Evolutionary conservation across 2,113 vertebrate genomes (phyloP).

Genomic region (Apus apus): DNA sequence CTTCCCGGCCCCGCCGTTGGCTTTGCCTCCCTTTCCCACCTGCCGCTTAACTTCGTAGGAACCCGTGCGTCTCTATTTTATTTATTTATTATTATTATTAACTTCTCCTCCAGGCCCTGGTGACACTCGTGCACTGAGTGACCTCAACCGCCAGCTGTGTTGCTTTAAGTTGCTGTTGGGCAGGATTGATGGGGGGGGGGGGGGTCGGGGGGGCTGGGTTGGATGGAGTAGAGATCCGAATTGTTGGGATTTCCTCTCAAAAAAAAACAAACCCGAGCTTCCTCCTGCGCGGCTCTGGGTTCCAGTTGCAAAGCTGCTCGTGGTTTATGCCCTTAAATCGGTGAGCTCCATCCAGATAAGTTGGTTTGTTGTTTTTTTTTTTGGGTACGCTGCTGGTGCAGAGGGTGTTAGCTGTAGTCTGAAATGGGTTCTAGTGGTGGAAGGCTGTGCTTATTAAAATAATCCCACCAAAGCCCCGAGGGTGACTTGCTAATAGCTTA

Average conservation of each 20-base stretch:
- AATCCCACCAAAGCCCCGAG: not conserved
- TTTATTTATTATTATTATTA: too few relatives aligned
- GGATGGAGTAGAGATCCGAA: not conserved
- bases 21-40: too few relatives aligned
- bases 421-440: not conserved
- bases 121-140: too few relatives aligned
- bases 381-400: accelerated
- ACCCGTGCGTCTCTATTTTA: too few relatives aligned
- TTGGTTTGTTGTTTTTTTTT: not conserved
- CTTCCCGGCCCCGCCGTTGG: accelerated
- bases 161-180: not conserved
- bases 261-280: not conserved
- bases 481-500: not conserved
- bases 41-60: too few relatives aligned
- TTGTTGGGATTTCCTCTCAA: accelerated
- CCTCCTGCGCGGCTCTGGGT: not conserved
- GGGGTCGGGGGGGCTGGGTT: too few relatives aligned
- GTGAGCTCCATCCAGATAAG: not conserved
- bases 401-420: not conserved
- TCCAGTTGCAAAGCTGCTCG: not conserved
- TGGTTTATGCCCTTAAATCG: not conserved
- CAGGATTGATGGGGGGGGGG: not conserved
- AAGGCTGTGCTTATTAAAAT: not conserved
- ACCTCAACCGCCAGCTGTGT: too few relatives aligned
- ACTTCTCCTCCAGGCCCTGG: too few relatives aligned